A percentile compares a stretch with the other conserved stretches of the same genome.
Evolutionary conservation across 2,888 invertebrate species (phyloP).

Genomic region (Nycteola revayana): DNA sequence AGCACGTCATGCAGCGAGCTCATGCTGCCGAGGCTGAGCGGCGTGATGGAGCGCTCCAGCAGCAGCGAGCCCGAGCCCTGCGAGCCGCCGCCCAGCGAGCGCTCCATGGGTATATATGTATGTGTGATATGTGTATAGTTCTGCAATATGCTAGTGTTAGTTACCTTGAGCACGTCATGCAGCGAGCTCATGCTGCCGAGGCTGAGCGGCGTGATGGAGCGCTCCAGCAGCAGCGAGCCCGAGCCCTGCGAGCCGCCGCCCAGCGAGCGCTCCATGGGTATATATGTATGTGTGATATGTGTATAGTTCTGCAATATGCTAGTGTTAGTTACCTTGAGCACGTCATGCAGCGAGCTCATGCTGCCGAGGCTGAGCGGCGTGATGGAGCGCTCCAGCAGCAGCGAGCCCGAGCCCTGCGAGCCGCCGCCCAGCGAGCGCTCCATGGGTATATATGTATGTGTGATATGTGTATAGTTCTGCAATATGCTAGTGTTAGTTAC

Average conservation of each 20-base stretch:
- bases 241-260: constrained; percentile 89
- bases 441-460: no score
- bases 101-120: no score
- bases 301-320: no score
- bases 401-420: constrained; percentile 88
- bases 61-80: constrained; percentile 86
- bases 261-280: constrained; percentile 73
- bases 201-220: constrained; percentile 85
- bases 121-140: no score
- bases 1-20: constrained; percentile 88
- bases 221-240: constrained; percentile 84
- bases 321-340: constrained; percentile 77
- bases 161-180: constrained; percentile 86
- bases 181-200: constrained; percentile 90
- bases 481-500: constrained; percentile 34
- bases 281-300: no score
- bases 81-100: constrained; percentile 86
- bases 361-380: constrained; percentile 88
- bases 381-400: constrained; percentile 81
- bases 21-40: constrained; percentile 89
- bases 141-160: background rate
- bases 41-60: constrained; percentile 83
- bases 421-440: constrained; percentile 84
- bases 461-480: no score
- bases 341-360: constrained; percentile 89